Conservation (phyloP, 1,140 invertebrate species). For the Goniozus legneri region DNA sequence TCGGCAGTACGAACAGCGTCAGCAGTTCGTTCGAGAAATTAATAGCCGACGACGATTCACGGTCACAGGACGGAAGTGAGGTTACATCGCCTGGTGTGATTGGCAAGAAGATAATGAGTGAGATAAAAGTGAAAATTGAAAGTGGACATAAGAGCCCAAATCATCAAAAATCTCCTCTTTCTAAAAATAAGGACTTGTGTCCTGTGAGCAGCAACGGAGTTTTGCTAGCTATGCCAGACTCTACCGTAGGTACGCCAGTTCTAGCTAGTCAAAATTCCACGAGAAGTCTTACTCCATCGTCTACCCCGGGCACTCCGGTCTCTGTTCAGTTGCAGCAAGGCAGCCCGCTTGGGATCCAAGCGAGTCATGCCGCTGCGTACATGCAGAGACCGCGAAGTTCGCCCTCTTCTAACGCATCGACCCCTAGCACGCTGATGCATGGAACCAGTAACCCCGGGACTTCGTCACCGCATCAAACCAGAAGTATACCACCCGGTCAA, state of each 20-base stretch:
- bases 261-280: slow-evolving; percentile 53
- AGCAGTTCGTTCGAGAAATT: slow-evolving; percentile 72
- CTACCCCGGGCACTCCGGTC: slow-evolving; percentile 62
- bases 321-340: slow-evolving; percentile 56
- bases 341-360: slow-evolving; percentile 46
- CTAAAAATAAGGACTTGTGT: slow-evolving; percentile 43
- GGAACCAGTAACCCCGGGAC: slow-evolving; percentile 27
- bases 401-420: slow-evolving; percentile 42
- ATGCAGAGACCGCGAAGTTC: slow-evolving; percentile 50
- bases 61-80: slow-evolving; percentile 63
- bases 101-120: slow-evolving; percentile 51
- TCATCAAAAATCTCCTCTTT: slow-evolving; percentile 44
- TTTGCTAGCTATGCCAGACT: slow-evolving; percentile 47
- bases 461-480: slow-evolving; percentile 35
- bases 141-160: slow-evolving; percentile 63
- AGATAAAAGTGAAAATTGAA: slow-evolving; percentile 60
- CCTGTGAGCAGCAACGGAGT: slow-evolving; percentile 49
- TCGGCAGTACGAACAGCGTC: slow-evolving; percentile 60
- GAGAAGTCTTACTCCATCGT: slow-evolving; percentile 63
- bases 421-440: slow-evolving; percentile 32
- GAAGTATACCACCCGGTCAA: slow-evolving; percentile 25
- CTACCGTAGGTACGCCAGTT: slow-evolving; percentile 45
- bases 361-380: slow-evolving; percentile 34
- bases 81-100: slow-evolving; percentile 52
- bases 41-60: slow-evolving; percentile 70